Percentiles rank a stretch among this genome's conserved stretches.
phyloP scores from a whole-genome alignment of 2,888 invertebrate species.

The Cinara cedri region DNA sequence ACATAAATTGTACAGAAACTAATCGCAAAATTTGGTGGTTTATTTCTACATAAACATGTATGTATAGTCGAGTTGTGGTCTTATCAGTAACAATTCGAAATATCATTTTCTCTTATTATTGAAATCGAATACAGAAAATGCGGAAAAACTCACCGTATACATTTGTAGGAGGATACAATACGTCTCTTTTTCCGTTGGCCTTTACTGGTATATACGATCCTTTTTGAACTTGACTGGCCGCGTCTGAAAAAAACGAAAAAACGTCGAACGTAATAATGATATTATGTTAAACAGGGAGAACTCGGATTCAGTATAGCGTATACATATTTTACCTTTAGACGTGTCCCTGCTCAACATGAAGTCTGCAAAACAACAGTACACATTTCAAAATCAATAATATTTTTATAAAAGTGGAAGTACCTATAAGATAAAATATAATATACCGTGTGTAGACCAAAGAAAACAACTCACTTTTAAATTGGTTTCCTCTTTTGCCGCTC shows the following conservation, averaged over 20 bases:
- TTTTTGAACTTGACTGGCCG: slow-evolving; percentile 24
- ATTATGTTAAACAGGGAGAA: background rate
- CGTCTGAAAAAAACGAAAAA: slow-evolving; percentile 1
- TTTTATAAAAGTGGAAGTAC: too few species aligned
- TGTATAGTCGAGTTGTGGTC: too few species aligned
- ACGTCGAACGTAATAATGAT: background rate
- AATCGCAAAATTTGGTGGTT: too few species aligned
- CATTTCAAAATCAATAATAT: background rate
- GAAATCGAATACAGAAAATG: too few species aligned
- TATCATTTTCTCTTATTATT: background rate
- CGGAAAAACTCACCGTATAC: slow-evolving; percentile 29
- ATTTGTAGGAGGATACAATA: background rate
- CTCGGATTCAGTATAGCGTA: too few species aligned
- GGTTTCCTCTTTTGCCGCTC: slow-evolving; percentile 41
- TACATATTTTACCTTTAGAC: slow-evolving; percentile 43
- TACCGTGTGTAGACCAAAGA: background rate
- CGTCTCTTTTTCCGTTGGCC: slow-evolving; percentile 31
- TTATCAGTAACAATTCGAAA: too few species aligned
- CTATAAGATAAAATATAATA: background rate
- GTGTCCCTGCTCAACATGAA: slow-evolving; percentile 45
- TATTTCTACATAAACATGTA: too few species aligned
- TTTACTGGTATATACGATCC: slow-evolving; percentile 52
- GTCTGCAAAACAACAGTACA: slow-evolving; percentile 1
- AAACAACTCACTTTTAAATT: slow-evolving; percentile 51
- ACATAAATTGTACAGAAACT: background rate